Percentiles rank a stretch among this genome's conserved stretches.
phyloP scores from a whole-genome alignment of 2,113 vertebrate species.

The Sylvia atricapilla region DNA sequence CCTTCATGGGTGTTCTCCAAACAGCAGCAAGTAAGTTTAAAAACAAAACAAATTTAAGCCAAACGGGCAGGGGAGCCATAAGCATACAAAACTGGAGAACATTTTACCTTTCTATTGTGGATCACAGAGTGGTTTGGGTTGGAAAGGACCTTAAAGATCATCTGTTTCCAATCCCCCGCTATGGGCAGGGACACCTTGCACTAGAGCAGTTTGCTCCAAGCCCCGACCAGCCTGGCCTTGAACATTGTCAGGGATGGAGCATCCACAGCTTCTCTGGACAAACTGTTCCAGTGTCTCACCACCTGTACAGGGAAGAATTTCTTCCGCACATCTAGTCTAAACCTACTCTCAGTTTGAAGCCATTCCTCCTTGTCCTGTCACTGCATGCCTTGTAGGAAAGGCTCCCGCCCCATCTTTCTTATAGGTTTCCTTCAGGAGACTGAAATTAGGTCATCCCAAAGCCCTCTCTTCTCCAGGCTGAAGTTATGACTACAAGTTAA shows the following conservation, averaged over 20 bases:
- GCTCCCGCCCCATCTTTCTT: background rate
- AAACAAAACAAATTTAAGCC: background rate
- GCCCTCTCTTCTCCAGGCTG: background rate
- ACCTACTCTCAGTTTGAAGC: background rate
- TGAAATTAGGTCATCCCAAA: background rate
- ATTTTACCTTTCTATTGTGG: background rate
- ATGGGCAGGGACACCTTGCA: background rate
- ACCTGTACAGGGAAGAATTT: background rate
- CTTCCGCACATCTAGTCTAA: background rate
- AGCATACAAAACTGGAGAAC: background rate
- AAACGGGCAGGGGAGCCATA: background rate
- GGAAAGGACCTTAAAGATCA: background rate
- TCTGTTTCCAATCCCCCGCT: background rate
- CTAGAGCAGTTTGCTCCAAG: background rate
- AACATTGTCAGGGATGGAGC: background rate
- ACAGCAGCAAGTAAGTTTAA: background rate
- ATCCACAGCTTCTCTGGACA: rapidly evolving
- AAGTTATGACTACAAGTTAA: background rate
- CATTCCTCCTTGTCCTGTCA: background rate
- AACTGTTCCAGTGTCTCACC: background rate
- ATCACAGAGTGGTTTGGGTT: background rate
- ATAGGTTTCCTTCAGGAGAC: background rate
- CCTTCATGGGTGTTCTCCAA: background rate
- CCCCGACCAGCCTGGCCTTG: background rate
- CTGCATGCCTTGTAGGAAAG: background rate